A percentile compares a stretch with the other conserved stretches of the same genome.
Evolutionary conservation across 2,113 vertebrate species (phyloP).

Genomic region (Nannobrachium achirus): DNA sequence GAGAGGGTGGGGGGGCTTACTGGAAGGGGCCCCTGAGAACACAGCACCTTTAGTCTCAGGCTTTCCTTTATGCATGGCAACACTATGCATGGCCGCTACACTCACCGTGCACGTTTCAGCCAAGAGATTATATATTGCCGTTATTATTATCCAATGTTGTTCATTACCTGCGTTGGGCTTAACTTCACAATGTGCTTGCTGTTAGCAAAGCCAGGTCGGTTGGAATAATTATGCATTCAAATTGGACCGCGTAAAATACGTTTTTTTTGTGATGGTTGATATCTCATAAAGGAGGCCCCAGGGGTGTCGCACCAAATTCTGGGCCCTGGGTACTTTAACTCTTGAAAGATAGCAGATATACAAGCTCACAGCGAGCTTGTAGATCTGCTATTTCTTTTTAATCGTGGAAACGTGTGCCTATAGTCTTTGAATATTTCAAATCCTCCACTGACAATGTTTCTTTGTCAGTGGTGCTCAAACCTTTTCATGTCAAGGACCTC

Average conservation of each 20-base stretch:
- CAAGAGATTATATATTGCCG: conserved; percentile 47
- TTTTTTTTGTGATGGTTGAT: conserved; percentile 21
- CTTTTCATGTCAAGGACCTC: too few relatives aligned
- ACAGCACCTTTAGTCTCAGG: conserved; percentile 44
- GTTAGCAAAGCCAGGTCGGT: conserved; percentile 17
- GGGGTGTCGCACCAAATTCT: too few relatives aligned
- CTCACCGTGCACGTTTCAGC: conserved; percentile 32
- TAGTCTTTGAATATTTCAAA: too few relatives aligned
- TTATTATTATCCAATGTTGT: conserved; percentile 48
- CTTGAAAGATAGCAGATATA: too few relatives aligned
- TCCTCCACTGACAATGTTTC: too few relatives aligned
- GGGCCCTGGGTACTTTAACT: too few relatives aligned
- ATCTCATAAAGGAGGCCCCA: conserved; percentile 45
- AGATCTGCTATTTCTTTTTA: too few relatives aligned
- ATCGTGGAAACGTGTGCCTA: too few relatives aligned
- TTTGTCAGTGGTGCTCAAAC: too few relatives aligned
- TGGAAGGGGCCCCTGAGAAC: conserved; percentile 59
- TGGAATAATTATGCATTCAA: conserved; percentile 42
- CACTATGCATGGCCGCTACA: conserved; percentile 42
- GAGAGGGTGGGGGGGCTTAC: conserved; percentile 52
- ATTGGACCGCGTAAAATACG: neutral
- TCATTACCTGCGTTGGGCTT: conserved; percentile 27
- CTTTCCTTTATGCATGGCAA: conserved; percentile 42
- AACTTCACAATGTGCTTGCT: conserved; percentile 37
- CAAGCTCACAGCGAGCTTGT: too few relatives aligned